Evolutionary conservation across 2,797 vertebrate species (phyloP).

Genomic region (Esox masquinongy): DNA sequence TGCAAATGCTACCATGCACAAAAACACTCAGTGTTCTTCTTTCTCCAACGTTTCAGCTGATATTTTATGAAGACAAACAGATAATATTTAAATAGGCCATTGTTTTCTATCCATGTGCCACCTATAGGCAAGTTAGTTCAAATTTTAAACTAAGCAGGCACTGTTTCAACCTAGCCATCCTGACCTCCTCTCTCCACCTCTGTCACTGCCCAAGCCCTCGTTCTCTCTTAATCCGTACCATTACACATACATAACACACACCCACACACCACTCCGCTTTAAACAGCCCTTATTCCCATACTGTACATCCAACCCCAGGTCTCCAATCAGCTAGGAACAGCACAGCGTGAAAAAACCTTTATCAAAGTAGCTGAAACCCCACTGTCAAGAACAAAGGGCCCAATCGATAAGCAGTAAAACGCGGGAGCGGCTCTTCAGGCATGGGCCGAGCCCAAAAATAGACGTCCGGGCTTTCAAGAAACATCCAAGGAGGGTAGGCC

Average conservation of each 20-base stretch:
- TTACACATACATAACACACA: conserved; percentile 68
- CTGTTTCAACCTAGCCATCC: conserved; percentile 17
- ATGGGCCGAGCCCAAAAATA: conserved; percentile 80
- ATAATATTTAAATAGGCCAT: too few species aligned
- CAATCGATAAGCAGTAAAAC: conserved; percentile 43
- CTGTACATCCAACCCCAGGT: conserved; percentile 58
- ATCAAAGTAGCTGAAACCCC: conserved; percentile 70
- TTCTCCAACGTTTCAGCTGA: background rate
- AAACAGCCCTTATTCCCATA: conserved; percentile 73
- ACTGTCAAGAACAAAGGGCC: conserved; percentile 49
- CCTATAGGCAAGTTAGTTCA: too few species aligned
- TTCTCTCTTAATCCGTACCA: conserved; percentile 74
- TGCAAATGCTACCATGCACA: too few species aligned
- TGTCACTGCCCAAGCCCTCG: conserved; percentile 60
- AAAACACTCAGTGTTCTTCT: background rate
- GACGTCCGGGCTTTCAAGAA: conserved; percentile 73
- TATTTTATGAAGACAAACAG: too few species aligned
- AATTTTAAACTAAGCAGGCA: too few species aligned
- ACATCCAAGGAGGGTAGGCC: conserved; percentile 72
- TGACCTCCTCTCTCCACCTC: conserved; percentile 48
- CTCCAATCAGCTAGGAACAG: conserved; percentile 87
- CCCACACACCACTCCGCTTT: conserved; percentile 64
- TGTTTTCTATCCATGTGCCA: background rate
- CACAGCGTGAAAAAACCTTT: conserved; percentile 50
- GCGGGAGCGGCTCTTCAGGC: conserved; percentile 71